phyloP scores from a whole-genome alignment of 1,140 invertebrate genomes.

The Akabosia matsudoensis region DNA sequence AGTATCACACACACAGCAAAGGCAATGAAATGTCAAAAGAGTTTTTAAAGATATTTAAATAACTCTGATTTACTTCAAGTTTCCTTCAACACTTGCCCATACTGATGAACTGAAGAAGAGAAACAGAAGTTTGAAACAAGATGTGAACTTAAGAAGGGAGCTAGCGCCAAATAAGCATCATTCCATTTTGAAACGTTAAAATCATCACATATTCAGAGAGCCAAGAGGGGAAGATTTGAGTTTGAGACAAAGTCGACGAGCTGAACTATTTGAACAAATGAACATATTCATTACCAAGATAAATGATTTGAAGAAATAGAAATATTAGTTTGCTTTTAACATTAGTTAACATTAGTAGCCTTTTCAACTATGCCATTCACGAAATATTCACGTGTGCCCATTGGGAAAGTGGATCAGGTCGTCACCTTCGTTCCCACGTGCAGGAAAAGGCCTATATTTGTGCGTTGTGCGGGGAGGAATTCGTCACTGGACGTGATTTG shows the following conservation, averaged over 20 bases:
- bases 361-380: no score
- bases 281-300: not conserved
- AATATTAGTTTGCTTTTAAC: no score
- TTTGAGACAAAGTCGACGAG: not conserved
- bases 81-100: conserved; percentile 20
- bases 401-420: no score
- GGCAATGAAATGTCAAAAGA: conserved; percentile 22
- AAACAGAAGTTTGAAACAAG: not conserved
- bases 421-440: no score
- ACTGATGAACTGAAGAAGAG: not conserved
- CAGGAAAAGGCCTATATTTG: no score
- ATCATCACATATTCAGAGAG: not conserved
- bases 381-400: no score
- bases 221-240: not conserved
- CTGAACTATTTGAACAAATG: not conserved
- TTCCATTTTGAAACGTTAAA: not conserved
- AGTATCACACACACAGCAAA: not conserved
- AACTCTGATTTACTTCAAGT: conserved; percentile 18
- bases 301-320: not conserved
- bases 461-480: no score
- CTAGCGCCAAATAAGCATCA: not conserved
- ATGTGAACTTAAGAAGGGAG: not conserved
- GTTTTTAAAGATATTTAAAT: conserved; percentile 16
- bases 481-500: no score
- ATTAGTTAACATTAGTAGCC: no score